These are phyloP conservation scores for Coluber constrictor DNA, from an alignment of 2,797 vertebrate species.

Conservation along the genomic window DNA sequence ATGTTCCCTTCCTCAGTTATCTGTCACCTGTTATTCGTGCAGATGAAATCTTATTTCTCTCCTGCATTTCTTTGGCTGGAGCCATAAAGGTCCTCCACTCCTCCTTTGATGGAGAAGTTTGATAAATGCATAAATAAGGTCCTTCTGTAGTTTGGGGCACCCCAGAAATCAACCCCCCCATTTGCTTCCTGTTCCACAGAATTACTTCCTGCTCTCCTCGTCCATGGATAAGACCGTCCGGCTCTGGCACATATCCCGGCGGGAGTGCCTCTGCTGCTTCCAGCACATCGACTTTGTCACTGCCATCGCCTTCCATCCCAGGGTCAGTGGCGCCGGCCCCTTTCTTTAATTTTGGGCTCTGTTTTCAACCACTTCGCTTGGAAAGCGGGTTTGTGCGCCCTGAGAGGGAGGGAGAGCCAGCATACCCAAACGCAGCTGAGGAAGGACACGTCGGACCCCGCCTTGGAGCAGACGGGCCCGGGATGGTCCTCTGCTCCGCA, in stretches of 20 bases:
- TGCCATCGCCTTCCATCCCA: conserved; percentile 96
- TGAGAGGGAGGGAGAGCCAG: background rate
- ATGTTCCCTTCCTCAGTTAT: background rate
- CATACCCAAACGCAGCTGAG: background rate
- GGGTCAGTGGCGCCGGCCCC: conserved; percentile 76
- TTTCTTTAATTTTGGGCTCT: background rate
- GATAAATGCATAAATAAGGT: background rate
- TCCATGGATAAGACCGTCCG: conserved; percentile 99
- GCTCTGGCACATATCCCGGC: conserved; percentile 97
- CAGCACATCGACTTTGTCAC: conserved; percentile 99
- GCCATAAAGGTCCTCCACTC: background rate
- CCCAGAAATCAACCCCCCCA: background rate
- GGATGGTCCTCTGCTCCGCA: no score
- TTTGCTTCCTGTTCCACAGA: conserved; percentile 71
- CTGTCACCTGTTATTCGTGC: background rate
- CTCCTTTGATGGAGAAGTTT: background rate
- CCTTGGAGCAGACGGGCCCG: background rate
- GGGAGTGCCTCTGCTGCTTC: conserved; percentile 98
- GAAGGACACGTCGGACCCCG: no score
- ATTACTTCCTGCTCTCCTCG: conserved; percentile 98
- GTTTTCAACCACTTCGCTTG: background rate
- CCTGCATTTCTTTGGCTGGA: background rate
- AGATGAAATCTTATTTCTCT: background rate
- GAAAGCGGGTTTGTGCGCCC: no score
- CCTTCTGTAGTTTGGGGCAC: conserved; percentile 16